These are phyloP conservation scores for Glareola pratincola DNA, from an alignment of 2,113 vertebrate genomes.

Conservation along the genomic window DNA sequence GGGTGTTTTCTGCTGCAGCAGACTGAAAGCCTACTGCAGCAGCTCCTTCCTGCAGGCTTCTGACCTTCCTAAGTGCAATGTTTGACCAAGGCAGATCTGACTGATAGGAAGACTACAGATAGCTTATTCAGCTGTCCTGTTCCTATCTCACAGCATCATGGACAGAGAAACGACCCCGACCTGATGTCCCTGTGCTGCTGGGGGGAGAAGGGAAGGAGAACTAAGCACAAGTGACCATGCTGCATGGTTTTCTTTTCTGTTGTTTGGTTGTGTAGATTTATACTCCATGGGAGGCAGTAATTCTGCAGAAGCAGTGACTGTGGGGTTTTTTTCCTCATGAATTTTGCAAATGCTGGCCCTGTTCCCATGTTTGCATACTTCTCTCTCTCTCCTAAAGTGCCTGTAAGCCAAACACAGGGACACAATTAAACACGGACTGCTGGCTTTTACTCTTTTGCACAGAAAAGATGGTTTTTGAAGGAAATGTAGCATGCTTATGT, in stretches of 20 bases:
- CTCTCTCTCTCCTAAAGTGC: background rate
- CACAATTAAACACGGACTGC: background rate
- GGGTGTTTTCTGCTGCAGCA: background rate
- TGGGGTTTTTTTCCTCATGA: background rate
- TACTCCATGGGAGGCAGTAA: background rate
- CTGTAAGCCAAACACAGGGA: background rate
- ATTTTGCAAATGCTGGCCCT: conserved; percentile 3
- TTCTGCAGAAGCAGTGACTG: background rate
- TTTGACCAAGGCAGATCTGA: background rate
- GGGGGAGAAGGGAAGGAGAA: background rate
- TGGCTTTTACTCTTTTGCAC: background rate
- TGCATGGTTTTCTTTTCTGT: background rate
- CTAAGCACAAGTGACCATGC: background rate
- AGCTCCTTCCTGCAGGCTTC: background rate
- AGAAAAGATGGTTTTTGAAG: background rate
- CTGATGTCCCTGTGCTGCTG: background rate
- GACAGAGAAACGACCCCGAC: background rate
- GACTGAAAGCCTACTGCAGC: background rate
- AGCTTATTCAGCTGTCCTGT: background rate
- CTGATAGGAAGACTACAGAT: background rate
- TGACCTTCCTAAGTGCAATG: background rate
- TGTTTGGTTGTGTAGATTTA: background rate
- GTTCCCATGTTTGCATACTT: conserved; percentile 9
- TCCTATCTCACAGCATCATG: background rate
- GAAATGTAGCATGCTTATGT: background rate